phyloP scores from a whole-genome alignment of 2,113 vertebrate species.

The Leuciscus idus region DNA sequence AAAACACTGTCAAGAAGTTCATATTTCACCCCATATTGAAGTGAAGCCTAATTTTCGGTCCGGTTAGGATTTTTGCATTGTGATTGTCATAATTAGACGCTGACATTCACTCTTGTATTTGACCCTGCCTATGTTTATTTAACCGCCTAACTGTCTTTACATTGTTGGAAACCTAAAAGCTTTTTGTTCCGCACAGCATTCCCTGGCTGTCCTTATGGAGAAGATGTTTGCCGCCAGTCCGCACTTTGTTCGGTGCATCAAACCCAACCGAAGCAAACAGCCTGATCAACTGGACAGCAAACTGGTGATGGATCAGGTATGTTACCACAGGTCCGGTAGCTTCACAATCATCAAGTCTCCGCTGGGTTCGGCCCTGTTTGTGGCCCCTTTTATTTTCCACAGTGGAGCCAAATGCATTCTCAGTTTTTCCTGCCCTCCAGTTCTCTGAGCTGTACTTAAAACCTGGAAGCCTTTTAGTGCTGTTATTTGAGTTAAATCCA shows the following conservation, averaged over 20 bases:
- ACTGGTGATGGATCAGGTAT: slow-evolving; percentile 76
- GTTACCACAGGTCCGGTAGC: not conserved
- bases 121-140: not conserved
- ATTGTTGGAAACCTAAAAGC: not conserved
- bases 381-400: not conserved
- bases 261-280: slow-evolving; percentile 76
- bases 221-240: slow-evolving; percentile 78
- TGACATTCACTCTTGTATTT: not conserved
- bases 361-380: not conserved
- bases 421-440: not conserved
- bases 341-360: not conserved
- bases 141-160: not conserved
- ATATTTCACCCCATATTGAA: not conserved
- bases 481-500: not conserved
- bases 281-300: slow-evolving; percentile 70
- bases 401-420: not conserved
- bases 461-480: not conserved
- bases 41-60: not conserved
- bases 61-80: not conserved
- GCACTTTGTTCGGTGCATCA: slow-evolving; percentile 80
- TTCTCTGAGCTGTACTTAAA: not conserved
- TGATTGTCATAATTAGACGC: not conserved
- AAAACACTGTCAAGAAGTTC: not conserved
- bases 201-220: slow-evolving; percentile 79
- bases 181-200: slow-evolving; percentile 67